These are phyloP conservation scores for Hypomecis atomaria DNA, from an alignment of 2,888 invertebrate species.

Conservation along the genomic window DNA sequence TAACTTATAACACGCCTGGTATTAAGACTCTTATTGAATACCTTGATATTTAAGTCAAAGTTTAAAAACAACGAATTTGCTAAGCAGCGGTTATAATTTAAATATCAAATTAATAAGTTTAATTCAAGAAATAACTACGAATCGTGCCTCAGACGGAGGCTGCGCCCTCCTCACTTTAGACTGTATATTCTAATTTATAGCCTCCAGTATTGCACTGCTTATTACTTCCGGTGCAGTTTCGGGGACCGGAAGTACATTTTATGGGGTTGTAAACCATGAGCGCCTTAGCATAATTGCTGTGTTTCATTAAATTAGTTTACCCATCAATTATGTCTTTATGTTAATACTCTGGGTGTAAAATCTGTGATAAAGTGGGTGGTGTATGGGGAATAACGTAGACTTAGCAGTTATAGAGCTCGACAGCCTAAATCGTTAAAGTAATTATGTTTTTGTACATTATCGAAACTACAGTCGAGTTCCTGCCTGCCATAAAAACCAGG, in stretches of 20 bases:
- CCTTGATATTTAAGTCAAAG: no score
- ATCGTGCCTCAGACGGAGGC: constrained; percentile 50
- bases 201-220: constrained; percentile 78
- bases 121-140: constrained; percentile 26
- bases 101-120: constrained; percentile 19
- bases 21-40: no score
- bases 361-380: constrained; percentile 41
- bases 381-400: constrained; percentile 18
- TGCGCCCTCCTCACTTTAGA: constrained; percentile 70
- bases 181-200: constrained; percentile 82
- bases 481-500: no score
- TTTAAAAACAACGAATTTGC: no score
- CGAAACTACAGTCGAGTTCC: no score
- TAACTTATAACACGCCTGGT: no score
- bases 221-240: constrained; percentile 81
- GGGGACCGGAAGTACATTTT: constrained; percentile 76
- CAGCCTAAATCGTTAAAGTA: not conserved
- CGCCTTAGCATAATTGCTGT: constrained; percentile 81
- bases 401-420: constrained; percentile 6
- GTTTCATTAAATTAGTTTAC: constrained; percentile 79
- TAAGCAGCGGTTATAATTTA: no score
- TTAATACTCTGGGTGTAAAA: constrained; percentile 57
- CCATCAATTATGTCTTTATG: constrained; percentile 79
- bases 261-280: constrained; percentile 80
- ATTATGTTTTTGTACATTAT: no score